Evolutionary conservation across 2,888 invertebrate species (phyloP).

Genomic region (Linnaemya tessellans): DNA sequence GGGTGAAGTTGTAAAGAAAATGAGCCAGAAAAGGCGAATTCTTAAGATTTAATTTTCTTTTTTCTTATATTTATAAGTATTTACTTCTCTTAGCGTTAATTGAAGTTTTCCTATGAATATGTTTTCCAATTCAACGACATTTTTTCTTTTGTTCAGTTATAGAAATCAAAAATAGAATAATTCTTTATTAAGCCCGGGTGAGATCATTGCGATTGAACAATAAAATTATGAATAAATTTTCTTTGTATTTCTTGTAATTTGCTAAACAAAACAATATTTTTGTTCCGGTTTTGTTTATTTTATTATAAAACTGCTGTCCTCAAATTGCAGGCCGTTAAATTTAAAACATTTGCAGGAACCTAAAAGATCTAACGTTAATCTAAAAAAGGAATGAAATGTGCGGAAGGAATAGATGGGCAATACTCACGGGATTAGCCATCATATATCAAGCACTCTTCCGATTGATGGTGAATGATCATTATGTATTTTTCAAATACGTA

Average conservation of each 20-base stretch:
- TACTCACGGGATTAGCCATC: neutral
- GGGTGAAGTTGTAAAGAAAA: neutral
- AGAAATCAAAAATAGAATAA: neutral
- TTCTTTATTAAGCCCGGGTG: slow-evolving; percentile 6
- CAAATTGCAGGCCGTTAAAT: neutral
- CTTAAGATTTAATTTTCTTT: neutral
- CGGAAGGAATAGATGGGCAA: neutral
- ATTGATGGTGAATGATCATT: too few species aligned
- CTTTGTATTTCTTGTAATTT: slow-evolving; percentile 62
- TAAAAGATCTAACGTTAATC: slow-evolving; percentile 35
- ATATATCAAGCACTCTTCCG: too few species aligned
- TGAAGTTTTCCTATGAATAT: neutral
- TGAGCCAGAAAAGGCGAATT: neutral
- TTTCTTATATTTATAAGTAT: neutral
- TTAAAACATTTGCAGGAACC: slow-evolving; percentile 38
- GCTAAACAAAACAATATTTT: slow-evolving; percentile 58
- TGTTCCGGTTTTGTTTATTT: neutral
- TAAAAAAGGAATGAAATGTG: slow-evolving; percentile 4
- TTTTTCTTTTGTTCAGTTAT: neutral
- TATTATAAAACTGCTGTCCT: neutral
- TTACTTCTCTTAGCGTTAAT: neutral
- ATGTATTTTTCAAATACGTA: too few species aligned
- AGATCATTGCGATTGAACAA: slow-evolving; percentile 35
- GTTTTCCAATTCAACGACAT: neutral
- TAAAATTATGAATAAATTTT: slow-evolving; percentile 57